Evolutionary conservation across 2,797 vertebrate species (phyloP).

Genomic region (Dendrocincla tyrannina): DNA sequence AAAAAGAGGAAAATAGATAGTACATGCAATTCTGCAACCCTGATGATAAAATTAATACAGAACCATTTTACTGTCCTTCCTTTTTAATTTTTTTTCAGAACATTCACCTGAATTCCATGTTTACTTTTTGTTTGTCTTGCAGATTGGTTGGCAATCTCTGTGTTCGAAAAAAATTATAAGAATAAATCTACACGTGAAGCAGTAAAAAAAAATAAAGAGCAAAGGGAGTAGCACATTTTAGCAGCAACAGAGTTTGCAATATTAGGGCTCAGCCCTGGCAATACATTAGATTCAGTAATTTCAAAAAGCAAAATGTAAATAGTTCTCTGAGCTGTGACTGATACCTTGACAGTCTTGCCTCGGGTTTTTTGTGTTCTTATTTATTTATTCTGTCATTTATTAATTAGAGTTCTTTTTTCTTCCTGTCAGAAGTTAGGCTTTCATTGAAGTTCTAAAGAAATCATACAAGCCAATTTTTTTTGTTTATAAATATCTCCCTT

Average conservation of each 20-base stretch:
- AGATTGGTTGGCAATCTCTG: background rate
- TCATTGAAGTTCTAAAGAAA: background rate
- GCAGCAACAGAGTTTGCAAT: background rate
- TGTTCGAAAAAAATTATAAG: background rate
- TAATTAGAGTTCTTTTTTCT: background rate
- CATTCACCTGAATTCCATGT: background rate
- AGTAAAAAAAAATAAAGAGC: background rate
- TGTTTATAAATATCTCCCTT: background rate
- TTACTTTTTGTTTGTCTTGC: background rate
- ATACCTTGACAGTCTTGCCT: background rate
- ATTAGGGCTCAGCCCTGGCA: background rate
- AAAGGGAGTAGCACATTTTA: background rate
- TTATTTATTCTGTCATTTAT: conserved; percentile 23
- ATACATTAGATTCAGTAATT: background rate
- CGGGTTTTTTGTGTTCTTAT: background rate
- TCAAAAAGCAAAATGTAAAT: background rate
- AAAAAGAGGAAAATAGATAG: background rate
- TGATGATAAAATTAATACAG: background rate
- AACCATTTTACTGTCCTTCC: background rate
- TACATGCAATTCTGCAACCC: background rate
- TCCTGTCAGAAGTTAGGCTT: background rate
- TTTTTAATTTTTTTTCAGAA: background rate
- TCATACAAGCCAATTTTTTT: background rate
- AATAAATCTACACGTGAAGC: background rate
- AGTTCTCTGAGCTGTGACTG: background rate